Percentiles rank a stretch among this genome's conserved stretches.
These are phyloP conservation scores for Oxyruncus cristatus DNA, from an alignment of 2,113 vertebrate species.

Conservation along the genomic window DNA sequence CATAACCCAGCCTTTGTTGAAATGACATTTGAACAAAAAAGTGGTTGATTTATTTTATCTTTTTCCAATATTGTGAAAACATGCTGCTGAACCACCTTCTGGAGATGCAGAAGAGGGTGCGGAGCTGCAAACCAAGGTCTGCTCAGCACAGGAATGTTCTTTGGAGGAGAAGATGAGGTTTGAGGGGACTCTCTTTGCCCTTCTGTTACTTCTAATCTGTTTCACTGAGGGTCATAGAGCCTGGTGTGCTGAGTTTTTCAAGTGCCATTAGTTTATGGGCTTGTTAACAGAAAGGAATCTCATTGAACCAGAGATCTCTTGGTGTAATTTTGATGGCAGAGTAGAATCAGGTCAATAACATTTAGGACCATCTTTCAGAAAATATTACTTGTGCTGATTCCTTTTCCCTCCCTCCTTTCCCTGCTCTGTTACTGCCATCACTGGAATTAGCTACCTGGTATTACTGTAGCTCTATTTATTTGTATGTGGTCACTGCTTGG, in stretches of 20 bases:
- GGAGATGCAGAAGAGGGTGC: background rate
- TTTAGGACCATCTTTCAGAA: background rate
- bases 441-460: background rate
- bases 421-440: background rate
- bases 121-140: background rate
- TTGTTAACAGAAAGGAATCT: slow-evolving; percentile 18
- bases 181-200: background rate
- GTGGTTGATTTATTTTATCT: background rate
- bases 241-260: background rate
- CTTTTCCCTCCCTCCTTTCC: background rate
- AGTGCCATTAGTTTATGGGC: background rate
- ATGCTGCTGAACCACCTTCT: background rate
- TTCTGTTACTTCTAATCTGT: background rate
- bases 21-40: background rate
- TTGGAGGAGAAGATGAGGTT: background rate
- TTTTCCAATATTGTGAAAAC: background rate
- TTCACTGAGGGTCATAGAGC: background rate
- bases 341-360: background rate
- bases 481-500: background rate
- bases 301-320: background rate
- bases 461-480: background rate
- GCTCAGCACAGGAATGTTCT: background rate
- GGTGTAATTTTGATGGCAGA: background rate
- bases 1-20: background rate
- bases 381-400: background rate